phyloP scores from a whole-genome alignment of 2,888 invertebrate genomes.

The Sympetrum striolatum region DNA sequence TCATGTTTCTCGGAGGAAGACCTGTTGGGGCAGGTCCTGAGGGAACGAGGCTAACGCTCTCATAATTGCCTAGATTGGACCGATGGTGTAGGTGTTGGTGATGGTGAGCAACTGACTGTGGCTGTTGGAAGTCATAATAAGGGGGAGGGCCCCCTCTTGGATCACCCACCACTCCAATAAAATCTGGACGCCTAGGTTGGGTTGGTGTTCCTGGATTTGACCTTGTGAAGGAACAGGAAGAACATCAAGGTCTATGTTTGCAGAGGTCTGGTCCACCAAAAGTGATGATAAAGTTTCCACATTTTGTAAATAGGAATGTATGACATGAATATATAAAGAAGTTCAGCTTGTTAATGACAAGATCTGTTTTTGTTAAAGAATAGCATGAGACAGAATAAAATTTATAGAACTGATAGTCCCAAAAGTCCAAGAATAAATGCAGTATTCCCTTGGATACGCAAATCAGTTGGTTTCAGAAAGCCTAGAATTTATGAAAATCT shows the following conservation, averaged over 20 bases:
- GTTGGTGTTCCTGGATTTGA: constrained; percentile 93
- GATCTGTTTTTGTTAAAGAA: no score
- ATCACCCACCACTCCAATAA: constrained; percentile 72
- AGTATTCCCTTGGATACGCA: no score
- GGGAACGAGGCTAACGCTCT: background rate
- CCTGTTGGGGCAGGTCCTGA: constrained; percentile 22
- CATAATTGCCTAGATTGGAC: constrained; percentile 25
- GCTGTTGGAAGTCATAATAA: constrained; percentile 58
- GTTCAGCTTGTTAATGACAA: no score
- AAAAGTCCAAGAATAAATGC: no score
- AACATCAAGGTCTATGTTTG: background rate
- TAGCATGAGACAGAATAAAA: no score
- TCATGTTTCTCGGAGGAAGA: constrained; percentile 58
- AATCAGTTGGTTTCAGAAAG: no score
- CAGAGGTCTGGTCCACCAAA: no score
- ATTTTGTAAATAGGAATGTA: background rate
- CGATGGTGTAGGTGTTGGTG: constrained; percentile 44
- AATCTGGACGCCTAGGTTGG: constrained; percentile 86
- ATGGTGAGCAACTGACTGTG: constrained; percentile 54
- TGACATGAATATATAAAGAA: no score
- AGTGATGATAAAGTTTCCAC: background rate
- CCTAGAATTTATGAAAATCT: no score
- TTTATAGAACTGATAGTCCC: no score
- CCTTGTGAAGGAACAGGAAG: constrained; percentile 62
- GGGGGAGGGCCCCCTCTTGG: constrained; percentile 52